Percentiles rank a stretch among this genome's conserved stretches.
phyloP scores from a whole-genome alignment of 2,888 invertebrate species.

The Acanthococcus lagerstroemiae region DNA sequence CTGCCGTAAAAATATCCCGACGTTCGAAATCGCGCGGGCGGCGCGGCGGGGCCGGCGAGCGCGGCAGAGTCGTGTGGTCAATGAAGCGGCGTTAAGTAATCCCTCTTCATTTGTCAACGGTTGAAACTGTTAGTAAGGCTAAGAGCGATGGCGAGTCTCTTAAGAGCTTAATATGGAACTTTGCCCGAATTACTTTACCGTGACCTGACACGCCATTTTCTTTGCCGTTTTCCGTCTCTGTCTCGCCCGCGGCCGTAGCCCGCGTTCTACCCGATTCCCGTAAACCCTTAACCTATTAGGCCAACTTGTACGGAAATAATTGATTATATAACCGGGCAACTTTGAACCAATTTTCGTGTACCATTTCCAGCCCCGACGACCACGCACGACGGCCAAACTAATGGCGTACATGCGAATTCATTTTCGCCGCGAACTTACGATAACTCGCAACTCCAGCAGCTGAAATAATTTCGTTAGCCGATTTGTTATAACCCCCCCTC shows the following conservation, averaged over 20 bases:
- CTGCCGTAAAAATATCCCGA: background rate
- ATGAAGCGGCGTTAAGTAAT: conserved; percentile 29
- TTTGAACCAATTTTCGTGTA: conserved; percentile 24
- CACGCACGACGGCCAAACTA: background rate
- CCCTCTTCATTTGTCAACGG: conserved; percentile 30
- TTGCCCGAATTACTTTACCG: conserved; percentile 29
- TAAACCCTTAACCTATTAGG: conserved; percentile 19
- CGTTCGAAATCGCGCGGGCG: background rate
- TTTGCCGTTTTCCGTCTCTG: conserved; percentile 1
- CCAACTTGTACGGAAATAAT: conserved; percentile 29
- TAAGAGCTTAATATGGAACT: conserved; percentile 29
- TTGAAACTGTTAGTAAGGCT: conserved; percentile 30
- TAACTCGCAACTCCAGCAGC: no score
- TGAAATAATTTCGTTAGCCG: background rate
- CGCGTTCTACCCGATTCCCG: conserved; percentile 11
- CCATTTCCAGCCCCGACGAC: no score
- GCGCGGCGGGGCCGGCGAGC: background rate
- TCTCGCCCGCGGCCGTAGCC: background rate
- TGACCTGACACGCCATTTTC: conserved; percentile 30
- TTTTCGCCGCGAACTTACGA: no score
- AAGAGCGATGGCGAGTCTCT: conserved; percentile 27
- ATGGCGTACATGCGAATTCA: conserved; percentile 16
- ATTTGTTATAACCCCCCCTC: no score
- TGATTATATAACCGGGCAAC: conserved; percentile 27
- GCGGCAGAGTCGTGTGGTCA: conserved; percentile 16